Conservation (phyloP, 1,140 invertebrate species). For the Rhyzopertha dominica region DNA sequence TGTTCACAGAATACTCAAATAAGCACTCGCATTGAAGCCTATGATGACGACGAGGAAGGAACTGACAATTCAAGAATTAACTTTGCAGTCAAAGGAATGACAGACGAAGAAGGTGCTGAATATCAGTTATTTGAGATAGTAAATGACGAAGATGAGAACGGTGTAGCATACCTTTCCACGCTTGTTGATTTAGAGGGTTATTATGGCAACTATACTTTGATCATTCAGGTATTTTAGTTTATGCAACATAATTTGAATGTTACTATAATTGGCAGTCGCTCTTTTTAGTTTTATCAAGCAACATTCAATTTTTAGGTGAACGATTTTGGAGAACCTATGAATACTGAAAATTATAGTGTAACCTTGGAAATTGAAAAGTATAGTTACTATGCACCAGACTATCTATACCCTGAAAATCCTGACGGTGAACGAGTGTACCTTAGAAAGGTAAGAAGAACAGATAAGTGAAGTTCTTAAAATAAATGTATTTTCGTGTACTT, state of each 20-base stretch:
- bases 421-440: too few species aligned
- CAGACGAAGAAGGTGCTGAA: conserved; percentile 26
- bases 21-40: too few species aligned
- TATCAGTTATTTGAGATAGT: conserved; percentile 46
- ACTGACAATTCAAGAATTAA: conserved; percentile 48
- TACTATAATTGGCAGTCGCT: conserved; percentile 11
- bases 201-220: conserved; percentile 50
- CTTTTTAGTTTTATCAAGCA: too few species aligned
- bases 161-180: conserved; percentile 42
- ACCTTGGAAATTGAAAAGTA: conserved; percentile 45
- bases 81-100: conserved; percentile 49
- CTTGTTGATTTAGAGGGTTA: conserved; percentile 45
- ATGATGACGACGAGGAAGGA: conserved; percentile 42
- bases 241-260: conserved; percentile 1
- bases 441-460: too few species aligned
- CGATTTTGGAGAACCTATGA: conserved; percentile 47
- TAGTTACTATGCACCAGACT: conserved; percentile 49
- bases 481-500: conserved; percentile 1
- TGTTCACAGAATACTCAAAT: conserved; percentile 38
- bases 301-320: conserved; percentile 41
- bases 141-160: conserved; percentile 33
- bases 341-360: conserved; percentile 42
- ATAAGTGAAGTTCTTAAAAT: too few species aligned
- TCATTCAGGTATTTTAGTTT: conserved; percentile 46
- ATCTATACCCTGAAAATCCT: conserved; percentile 43